Percentiles rank a stretch among this genome's conserved stretches.
phyloP scores from a whole-genome alignment of 1,140 invertebrate genomes.

The Vanessa atalanta region DNA sequence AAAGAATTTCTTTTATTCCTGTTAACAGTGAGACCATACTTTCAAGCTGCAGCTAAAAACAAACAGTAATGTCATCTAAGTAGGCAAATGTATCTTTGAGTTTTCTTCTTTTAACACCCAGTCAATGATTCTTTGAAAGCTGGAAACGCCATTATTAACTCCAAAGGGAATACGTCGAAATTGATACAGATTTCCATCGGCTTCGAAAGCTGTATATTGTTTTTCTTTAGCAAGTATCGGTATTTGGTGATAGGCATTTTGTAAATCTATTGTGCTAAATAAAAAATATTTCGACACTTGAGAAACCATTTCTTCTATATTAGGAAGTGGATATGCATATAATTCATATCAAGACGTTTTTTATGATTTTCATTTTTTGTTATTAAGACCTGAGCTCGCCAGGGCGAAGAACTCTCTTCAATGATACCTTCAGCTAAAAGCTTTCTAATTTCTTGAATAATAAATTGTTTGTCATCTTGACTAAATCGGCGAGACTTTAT shows the following conservation, averaged over 20 bases:
- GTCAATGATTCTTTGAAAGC: conserved; percentile 38
- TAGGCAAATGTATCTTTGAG: not conserved
- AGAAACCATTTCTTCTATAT: too few relatives aligned
- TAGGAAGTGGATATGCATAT: too few relatives aligned
- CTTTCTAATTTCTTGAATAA: not conserved
- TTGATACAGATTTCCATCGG: conserved; percentile 26
- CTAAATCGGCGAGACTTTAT: not conserved
- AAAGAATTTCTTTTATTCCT: not conserved
- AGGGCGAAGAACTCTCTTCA: not conserved
- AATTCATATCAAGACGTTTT: too few relatives aligned
- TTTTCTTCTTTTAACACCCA: conserved; percentile 12
- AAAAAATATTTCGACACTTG: too few relatives aligned
- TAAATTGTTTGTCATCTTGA: not conserved
- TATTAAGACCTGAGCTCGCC: not conserved
- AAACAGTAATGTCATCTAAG: not conserved
- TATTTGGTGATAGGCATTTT: conserved; percentile 25
- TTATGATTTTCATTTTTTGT: not conserved
- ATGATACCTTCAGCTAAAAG: not conserved
- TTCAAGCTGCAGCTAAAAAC: too few relatives aligned
- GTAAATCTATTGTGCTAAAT: too few relatives aligned
- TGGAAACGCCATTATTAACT: conserved; percentile 38
- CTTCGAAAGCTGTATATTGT: conserved; percentile 30
- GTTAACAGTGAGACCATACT: too few relatives aligned
- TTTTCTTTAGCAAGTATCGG: conserved; percentile 21
- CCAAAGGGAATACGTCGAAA: conserved; percentile 36